phyloP scores from a whole-genome alignment of 2,113 vertebrate species.

The Pollimyrus isidori region DNA sequence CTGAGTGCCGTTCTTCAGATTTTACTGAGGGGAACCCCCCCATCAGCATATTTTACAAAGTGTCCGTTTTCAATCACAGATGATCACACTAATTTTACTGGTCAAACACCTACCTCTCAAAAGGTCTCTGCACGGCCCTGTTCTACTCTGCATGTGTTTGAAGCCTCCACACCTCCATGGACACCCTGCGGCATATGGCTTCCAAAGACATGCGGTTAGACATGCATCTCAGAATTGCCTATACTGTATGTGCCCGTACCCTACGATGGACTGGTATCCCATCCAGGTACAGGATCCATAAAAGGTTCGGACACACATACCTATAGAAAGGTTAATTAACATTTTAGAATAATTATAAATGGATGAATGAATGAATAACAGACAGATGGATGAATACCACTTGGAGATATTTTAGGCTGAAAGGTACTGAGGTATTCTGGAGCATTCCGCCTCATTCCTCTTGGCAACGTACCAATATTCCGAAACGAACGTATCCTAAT shows the following conservation, averaged over 20 bases:
- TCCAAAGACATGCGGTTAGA: background rate
- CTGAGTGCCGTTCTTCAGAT: background rate
- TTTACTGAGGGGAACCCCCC: background rate
- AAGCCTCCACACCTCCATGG: background rate
- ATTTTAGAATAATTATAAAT: background rate
- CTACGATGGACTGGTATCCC: background rate
- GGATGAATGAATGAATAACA: too few species aligned
- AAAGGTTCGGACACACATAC: background rate
- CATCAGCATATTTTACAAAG: background rate
- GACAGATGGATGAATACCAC: background rate
- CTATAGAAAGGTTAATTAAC: background rate
- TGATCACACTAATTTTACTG: background rate
- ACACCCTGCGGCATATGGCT: background rate
- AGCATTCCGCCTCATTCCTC: background rate
- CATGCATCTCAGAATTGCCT: background rate
- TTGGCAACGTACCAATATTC: background rate
- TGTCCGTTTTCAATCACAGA: background rate
- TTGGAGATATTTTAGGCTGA: background rate
- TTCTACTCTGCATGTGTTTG: background rate
- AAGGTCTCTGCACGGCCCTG: background rate
- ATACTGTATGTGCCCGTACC: background rate
- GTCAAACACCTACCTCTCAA: background rate
- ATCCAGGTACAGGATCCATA: background rate
- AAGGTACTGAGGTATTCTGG: background rate
- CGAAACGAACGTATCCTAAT: background rate